A percentile compares a stretch with the other conserved stretches of the same genome.
Evolutionary conservation across 2,797 vertebrate species (phyloP).

Genomic region (Champsocephalus gunnari): DNA sequence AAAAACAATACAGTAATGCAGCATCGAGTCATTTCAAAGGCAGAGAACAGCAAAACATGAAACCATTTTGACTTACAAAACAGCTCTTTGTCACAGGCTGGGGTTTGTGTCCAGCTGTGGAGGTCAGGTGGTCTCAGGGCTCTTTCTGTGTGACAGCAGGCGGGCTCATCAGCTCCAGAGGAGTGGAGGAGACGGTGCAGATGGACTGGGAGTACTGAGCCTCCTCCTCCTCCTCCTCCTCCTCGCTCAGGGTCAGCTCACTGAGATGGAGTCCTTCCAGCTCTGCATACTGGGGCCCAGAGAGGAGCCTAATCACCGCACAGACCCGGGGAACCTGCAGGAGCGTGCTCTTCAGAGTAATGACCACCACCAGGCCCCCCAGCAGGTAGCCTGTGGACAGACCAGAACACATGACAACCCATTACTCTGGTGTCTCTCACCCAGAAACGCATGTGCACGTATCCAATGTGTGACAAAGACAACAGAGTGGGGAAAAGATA

Average conservation of each 20-base stretch:
- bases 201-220: constrained; percentile 61
- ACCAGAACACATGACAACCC: neutral
- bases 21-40: neutral
- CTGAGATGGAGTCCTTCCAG: constrained; percentile 50
- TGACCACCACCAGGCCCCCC: constrained; percentile 81
- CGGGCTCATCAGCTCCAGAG: constrained; percentile 20
- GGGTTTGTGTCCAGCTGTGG: neutral
- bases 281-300: constrained; percentile 46
- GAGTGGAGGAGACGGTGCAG: constrained; percentile 67
- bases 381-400: constrained; percentile 83
- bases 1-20: neutral
- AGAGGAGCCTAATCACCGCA: constrained; percentile 69
- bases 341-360: constrained; percentile 80
- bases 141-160: neutral
- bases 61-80: neutral
- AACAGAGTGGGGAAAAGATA: no score
- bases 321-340: constrained; percentile 77
- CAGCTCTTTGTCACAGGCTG: neutral
- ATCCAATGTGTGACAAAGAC: no score
- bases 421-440: no score
- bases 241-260: constrained; percentile 53
- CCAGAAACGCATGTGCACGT: no score
- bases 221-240: constrained; percentile 46
- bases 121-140: neutral
- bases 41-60: neutral